These are phyloP conservation scores for Centropus unirufus DNA, from an alignment of 2,113 vertebrate species.

Conservation along the genomic window DNA sequence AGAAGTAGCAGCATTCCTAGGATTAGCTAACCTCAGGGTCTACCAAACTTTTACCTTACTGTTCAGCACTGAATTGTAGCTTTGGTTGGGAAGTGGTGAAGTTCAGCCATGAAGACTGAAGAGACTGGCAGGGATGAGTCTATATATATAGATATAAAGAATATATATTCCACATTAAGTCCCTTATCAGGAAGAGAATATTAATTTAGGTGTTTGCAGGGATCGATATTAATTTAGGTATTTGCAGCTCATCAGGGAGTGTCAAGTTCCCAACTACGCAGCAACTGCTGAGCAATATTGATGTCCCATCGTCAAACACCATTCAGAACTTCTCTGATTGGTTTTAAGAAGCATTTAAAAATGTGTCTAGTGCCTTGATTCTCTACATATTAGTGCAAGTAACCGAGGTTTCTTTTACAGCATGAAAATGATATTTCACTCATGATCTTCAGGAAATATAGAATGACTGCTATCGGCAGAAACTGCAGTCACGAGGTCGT, in stretches of 20 bases:
- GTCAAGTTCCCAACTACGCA: not conserved
- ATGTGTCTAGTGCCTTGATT: not conserved
- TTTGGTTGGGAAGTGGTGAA: not conserved
- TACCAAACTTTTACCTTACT: not conserved
- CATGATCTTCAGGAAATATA: not conserved
- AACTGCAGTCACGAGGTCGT: not conserved
- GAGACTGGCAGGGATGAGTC: not conserved
- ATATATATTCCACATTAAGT: accelerated
- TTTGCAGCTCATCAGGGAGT: not conserved
- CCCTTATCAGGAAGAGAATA: not conserved
- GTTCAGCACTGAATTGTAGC: accelerated
- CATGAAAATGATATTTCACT: not conserved
- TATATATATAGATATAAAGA: too few species aligned
- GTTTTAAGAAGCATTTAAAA: not conserved
- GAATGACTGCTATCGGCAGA: not conserved
- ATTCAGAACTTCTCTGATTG: not conserved
- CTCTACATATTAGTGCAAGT: not conserved
- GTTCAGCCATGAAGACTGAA: not conserved
- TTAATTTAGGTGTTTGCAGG: too few species aligned
- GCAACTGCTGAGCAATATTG: not conserved
- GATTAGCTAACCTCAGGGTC: not conserved
- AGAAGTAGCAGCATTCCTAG: accelerated
- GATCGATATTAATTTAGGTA: too few species aligned
- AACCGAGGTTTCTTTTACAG: not conserved
- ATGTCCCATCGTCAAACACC: not conserved